These are phyloP conservation scores for Drosophila anomalata DNA, from an alignment of 2,888 invertebrate species.

Conservation along the genomic window DNA sequence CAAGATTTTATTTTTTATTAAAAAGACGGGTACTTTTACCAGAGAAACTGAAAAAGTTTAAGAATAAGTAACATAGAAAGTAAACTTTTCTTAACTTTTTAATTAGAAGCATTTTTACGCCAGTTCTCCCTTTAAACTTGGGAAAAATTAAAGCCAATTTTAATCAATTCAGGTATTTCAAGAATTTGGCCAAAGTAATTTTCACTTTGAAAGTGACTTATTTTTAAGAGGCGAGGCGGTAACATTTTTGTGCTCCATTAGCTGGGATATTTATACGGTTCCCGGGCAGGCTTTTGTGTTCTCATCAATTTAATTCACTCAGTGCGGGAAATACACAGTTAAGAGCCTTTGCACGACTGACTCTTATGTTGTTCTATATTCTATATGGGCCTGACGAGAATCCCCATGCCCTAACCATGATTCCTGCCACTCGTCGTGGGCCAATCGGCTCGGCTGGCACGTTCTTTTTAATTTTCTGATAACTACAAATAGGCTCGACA, in stretches of 20 bases:
- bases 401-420: background rate
- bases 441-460: slow-evolving; percentile 38
- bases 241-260: slow-evolving; percentile 28
- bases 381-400: slow-evolving; percentile 4
- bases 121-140: background rate
- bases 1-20: background rate
- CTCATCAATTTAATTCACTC: slow-evolving; percentile 74
- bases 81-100: background rate
- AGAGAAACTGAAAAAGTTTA: background rate
- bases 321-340: slow-evolving; percentile 57
- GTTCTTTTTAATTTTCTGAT: slow-evolving; percentile 79
- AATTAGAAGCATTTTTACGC: too few relatives aligned
- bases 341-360: slow-evolving; percentile 67
- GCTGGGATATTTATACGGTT: slow-evolving; percentile 16
- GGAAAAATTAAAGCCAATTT: background rate
- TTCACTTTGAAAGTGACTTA: background rate
- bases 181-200: background rate
- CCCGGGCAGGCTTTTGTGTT: slow-evolving; percentile 12
- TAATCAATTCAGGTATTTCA: background rate
- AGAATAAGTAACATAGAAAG: background rate
- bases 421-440: slow-evolving; percentile 1
- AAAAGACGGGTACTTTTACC: background rate
- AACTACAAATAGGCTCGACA: slow-evolving; percentile 79
- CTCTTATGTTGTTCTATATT: slow-evolving; percentile 14
- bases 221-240: background rate